These are phyloP conservation scores for Myanophis thanlyinensis DNA, from an alignment of 2,113 vertebrate genomes.

Conservation along the genomic window DNA sequence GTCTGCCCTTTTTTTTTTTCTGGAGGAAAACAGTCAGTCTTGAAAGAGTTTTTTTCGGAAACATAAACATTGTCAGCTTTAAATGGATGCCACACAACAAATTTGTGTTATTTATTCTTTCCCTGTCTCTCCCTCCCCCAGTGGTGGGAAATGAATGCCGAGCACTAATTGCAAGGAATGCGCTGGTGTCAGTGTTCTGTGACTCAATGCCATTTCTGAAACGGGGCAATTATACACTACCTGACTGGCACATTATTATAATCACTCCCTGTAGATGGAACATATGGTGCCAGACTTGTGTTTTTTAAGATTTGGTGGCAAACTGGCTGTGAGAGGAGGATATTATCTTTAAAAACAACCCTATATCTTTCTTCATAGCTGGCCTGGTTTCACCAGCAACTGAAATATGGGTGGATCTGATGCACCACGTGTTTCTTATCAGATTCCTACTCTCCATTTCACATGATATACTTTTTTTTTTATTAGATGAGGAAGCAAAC, in stretches of 20 bases:
- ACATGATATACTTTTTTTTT: constrained; percentile 1
- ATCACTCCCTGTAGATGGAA: constrained; percentile 53
- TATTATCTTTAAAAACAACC: constrained; percentile 49
- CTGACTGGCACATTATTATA: constrained; percentile 55
- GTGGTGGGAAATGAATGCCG: constrained; percentile 42
- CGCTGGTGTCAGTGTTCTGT: constrained; percentile 61
- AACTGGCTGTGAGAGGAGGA: constrained; percentile 30
- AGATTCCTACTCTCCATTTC: not conserved
- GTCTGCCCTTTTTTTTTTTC: constrained; percentile 20
- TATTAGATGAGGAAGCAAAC: not conserved
- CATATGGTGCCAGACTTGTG: constrained; percentile 61
- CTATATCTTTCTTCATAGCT: constrained; percentile 1
- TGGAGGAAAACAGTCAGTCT: constrained; percentile 42
- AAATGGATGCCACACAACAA: constrained; percentile 30
- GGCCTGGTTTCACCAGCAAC: not conserved
- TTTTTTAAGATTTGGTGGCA: constrained; percentile 48
- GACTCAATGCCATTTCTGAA: constrained; percentile 56
- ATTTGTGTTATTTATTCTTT: constrained; percentile 41
- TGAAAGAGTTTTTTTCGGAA: constrained; percentile 37
- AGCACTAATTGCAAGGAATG: constrained; percentile 61
- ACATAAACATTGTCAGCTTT: constrained; percentile 35
- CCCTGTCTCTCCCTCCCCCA: constrained; percentile 27
- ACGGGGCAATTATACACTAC: constrained; percentile 57
- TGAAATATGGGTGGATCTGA: not conserved
- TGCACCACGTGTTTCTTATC: not conserved